These are phyloP conservation scores for Brachionus paranguensis DNA, from an alignment of 1,140 invertebrate species.

Conservation along the genomic window DNA sequence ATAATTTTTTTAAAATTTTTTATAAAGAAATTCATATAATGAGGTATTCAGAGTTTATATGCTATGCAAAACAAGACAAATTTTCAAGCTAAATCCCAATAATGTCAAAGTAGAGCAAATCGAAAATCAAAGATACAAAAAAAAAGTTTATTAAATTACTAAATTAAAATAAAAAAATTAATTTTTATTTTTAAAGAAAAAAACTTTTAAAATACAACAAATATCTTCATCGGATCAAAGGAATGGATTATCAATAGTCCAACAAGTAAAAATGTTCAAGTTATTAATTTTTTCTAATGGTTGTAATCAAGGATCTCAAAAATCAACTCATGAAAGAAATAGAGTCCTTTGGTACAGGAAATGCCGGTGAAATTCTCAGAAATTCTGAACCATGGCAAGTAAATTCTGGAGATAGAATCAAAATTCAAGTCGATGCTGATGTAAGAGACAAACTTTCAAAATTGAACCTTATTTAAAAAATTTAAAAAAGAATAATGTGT, in stretches of 20 bases:
- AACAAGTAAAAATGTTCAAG: background rate
- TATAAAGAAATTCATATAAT: background rate
- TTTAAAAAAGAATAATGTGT: background rate
- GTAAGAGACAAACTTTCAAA: background rate
- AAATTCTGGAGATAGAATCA: background rate
- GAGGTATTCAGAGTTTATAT: background rate
- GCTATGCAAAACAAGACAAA: background rate
- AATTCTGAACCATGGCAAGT: background rate
- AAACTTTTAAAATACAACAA: background rate
- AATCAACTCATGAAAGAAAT: slow-evolving; percentile 7
- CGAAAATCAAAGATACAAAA: background rate
- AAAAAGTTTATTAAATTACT: background rate
- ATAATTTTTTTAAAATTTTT: background rate
- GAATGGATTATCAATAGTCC: background rate
- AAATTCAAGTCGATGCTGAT: background rate
- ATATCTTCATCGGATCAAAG: background rate
- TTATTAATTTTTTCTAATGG: too few species aligned
- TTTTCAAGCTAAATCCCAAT: background rate
- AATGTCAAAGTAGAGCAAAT: background rate
- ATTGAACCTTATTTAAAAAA: background rate
- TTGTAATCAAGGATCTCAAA: background rate
- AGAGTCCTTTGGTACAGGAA: background rate
- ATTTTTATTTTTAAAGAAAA: background rate
- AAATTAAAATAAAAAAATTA: background rate
- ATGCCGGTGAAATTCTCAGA: background rate